These are phyloP conservation scores for Trinorchestia longiramus DNA, from an alignment of 1,140 invertebrate species.

Conservation along the genomic window DNA sequence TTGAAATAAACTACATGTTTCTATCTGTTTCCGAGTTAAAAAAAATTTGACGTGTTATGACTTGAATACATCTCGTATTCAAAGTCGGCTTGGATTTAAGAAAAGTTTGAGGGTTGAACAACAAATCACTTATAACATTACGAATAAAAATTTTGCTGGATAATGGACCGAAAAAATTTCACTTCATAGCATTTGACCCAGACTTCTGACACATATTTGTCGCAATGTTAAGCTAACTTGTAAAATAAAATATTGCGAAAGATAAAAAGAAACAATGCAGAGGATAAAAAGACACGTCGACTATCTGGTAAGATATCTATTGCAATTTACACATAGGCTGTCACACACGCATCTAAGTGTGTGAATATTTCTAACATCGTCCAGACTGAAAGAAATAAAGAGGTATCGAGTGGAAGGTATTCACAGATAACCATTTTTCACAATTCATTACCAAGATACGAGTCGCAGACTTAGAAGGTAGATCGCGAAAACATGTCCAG, in stretches of 20 bases:
- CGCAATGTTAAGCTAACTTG: background rate
- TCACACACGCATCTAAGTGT: constrained; percentile 26
- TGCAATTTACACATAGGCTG: constrained; percentile 36
- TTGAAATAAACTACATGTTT: too few species aligned
- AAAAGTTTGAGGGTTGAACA: too few species aligned
- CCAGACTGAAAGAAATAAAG: background rate
- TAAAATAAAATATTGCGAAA: background rate
- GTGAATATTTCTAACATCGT: constrained; percentile 13
- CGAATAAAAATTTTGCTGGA: too few species aligned
- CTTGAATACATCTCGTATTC: too few species aligned
- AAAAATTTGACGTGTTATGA: too few species aligned
- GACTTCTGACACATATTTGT: background rate
- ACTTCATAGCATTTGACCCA: background rate
- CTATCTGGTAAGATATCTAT: background rate
- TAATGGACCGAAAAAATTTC: too few species aligned
- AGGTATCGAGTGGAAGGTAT: background rate
- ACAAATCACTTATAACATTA: too few species aligned
- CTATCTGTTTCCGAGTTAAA: too few species aligned
- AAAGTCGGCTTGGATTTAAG: too few species aligned
- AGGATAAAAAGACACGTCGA: background rate
- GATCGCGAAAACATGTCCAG: background rate
- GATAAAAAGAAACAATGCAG: too few species aligned
- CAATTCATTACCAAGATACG: background rate
- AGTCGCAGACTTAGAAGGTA: background rate
- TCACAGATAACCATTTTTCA: background rate